These are phyloP conservation scores for Cheirogaleus major DNA, from an alignment of 2,797 vertebrate species.

Conservation along the genomic window DNA sequence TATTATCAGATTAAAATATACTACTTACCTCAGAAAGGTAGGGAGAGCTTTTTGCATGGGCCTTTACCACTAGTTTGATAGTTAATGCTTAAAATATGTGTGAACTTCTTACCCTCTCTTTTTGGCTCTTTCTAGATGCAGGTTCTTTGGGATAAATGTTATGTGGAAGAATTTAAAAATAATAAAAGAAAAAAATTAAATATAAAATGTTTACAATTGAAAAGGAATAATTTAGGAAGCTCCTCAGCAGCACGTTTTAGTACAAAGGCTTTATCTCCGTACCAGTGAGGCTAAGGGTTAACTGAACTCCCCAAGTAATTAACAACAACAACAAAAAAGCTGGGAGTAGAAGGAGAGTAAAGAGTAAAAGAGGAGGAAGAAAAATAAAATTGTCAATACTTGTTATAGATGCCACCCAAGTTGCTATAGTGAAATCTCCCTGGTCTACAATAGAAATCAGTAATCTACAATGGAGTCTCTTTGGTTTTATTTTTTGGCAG, in stretches of 20 bases:
- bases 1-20: neutral
- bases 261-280: neutral
- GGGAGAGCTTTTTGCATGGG: neutral
- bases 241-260: neutral
- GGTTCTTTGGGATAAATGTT: neutral
- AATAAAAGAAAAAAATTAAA: neutral
- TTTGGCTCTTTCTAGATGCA: neutral
- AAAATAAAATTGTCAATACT: neutral
- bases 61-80: neutral
- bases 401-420: neutral
- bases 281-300: neutral
- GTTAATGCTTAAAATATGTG: neutral
- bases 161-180: neutral
- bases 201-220: neutral
- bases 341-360: fast-evolving
- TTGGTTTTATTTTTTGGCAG: neutral
- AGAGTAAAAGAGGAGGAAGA: neutral
- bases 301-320: neutral
- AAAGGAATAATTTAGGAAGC: conserved; percentile 16
- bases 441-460: neutral
- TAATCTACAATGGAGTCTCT: neutral
- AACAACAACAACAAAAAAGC: neutral
- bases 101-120: neutral
- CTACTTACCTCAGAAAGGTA: neutral
- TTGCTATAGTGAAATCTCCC: neutral